phyloP scores from a whole-genome alignment of 2,797 vertebrate genomes.

The Smutsia temminckii region DNA sequence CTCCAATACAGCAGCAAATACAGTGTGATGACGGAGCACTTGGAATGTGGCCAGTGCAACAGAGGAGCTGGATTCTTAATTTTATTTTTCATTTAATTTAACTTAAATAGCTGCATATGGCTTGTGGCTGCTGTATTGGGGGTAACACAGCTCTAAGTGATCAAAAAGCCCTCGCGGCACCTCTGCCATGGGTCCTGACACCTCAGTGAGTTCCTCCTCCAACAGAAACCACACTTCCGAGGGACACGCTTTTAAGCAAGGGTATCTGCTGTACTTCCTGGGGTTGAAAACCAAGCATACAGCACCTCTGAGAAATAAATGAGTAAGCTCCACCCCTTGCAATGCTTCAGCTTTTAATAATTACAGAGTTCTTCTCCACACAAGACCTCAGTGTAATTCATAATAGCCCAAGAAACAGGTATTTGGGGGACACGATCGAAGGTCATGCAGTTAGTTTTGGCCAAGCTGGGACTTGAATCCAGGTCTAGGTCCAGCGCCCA shows the following conservation, averaged over 20 bases:
- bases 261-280: background rate
- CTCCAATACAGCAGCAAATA: background rate
- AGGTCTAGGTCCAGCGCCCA: background rate
- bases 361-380: background rate
- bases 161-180: background rate
- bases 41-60: background rate
- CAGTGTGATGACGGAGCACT: background rate
- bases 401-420: background rate
- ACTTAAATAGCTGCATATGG: background rate
- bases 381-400: too few species aligned
- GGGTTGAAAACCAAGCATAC: background rate
- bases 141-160: background rate
- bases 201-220: background rate
- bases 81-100: background rate
- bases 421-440: background rate
- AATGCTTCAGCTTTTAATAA: background rate
- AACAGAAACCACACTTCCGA: background rate
- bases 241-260: background rate
- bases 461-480: background rate
- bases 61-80: background rate
- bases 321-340: background rate
- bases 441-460: background rate
- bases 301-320: background rate
- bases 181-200: background rate
- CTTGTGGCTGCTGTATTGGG: background rate